Evolutionary conservation across 2,113 vertebrate species (phyloP), one percentile per base, ranked within the genome.

Genomic region (Campylomormyrus tamandua): DNA sequence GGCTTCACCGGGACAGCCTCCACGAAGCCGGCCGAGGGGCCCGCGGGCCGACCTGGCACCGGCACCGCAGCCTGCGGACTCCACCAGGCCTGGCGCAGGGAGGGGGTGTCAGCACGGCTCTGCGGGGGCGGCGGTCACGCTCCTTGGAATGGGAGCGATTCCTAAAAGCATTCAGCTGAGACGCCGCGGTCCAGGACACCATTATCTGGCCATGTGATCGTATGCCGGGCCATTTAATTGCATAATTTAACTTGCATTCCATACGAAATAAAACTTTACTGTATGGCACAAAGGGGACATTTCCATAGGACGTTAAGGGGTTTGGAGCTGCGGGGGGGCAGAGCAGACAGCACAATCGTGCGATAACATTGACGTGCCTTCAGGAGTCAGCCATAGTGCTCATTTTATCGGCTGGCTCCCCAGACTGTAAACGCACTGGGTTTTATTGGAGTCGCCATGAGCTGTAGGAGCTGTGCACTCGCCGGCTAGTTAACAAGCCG

Each of bases 401-500:
- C 88, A 83, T 83, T 89, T 83, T 11, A 56, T 42, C 39, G 50
- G 31, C 48, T 53, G 50, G 50, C 5, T 87, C 50, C 88, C 56
- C 31, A 19, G 49, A 49, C 58, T 74, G 46, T 89, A 89, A 50
- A 89, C 9, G 31, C 48, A 39, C 52, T 39, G 24, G n/a, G 45
- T 62, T 66, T 90, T 86, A 66, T 48, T 85, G 27, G 83, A 66
- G 62, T 42, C 48, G 42, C 19, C 58, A 11, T 45, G 1, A 56
- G 53, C 53, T 53, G 52, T 1, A 19, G 52, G 42, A 62, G 53
- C 66, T 15, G n/a, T 35, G 13, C 13, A 17, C n/a, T 21, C 0
- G 35, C 11, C 19, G 83, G 9, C 89, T 42, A 48, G 53, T 85
- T 90, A 90, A 90, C 42, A 49, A 86, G 89, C 53, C 42, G 7